phyloP scores from a whole-genome alignment of 35 echinoderm and acorn worm genomes.

The Acanthaster planci region DNA sequence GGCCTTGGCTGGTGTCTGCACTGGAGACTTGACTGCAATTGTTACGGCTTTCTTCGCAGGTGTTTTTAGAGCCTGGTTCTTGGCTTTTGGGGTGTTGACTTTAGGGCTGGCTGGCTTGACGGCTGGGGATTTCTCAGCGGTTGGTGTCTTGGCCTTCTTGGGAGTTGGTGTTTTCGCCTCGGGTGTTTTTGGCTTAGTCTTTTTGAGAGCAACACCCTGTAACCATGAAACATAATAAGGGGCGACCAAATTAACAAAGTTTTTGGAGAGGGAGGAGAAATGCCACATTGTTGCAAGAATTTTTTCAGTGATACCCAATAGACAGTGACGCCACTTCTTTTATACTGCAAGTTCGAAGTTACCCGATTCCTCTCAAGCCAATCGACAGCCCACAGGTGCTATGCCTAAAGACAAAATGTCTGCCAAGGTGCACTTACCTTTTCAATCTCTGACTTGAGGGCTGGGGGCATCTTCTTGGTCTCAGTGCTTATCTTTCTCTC shows the following conservation, averaged over 20 bases:
- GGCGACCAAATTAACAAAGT: background rate
- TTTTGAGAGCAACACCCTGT: slow-evolving; percentile 26
- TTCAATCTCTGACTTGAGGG: slow-evolving; percentile 26
- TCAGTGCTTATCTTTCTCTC: slow-evolving; percentile 24
- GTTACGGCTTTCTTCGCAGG: slow-evolving; percentile 41
- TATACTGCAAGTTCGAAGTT: too few relatives aligned
- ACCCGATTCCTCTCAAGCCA: too few relatives aligned
- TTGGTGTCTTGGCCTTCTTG: slow-evolving; percentile 30
- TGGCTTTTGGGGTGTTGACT: slow-evolving; percentile 36
- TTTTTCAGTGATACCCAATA: background rate
- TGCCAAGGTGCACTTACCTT: slow-evolving; percentile 41
- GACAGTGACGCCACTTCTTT: too few relatives aligned
- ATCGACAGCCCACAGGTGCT: too few relatives aligned
- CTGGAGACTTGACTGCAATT: slow-evolving; percentile 15
- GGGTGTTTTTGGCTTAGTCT: background rate
- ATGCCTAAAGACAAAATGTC: too few relatives aligned
- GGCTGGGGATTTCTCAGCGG: slow-evolving; percentile 16
- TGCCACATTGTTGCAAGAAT: slow-evolving; percentile 4
- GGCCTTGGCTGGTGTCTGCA: slow-evolving; percentile 36
- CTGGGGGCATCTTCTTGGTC: slow-evolving; percentile 32
- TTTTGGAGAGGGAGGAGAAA: background rate
- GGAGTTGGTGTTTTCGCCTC: slow-evolving; percentile 50
- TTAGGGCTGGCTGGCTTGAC: slow-evolving; percentile 32
- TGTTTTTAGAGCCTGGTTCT: slow-evolving; percentile 10
- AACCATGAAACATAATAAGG: background rate